Evolutionary conservation across 2,888 invertebrate genomes (phyloP).

Genomic region (Pharmacophagus antenor): DNA sequence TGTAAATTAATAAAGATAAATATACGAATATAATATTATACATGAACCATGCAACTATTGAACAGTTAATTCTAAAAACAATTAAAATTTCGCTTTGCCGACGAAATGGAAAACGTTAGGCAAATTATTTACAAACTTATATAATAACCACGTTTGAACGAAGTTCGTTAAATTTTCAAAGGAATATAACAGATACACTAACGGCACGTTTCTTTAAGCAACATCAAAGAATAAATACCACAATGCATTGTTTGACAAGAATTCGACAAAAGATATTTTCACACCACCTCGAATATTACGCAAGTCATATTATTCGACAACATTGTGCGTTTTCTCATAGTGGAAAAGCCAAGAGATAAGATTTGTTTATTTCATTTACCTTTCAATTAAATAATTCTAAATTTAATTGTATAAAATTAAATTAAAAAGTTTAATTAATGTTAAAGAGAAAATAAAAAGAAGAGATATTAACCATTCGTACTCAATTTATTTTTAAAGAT

Average conservation of each 20-base stretch:
- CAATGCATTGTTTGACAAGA: conserved; percentile 45
- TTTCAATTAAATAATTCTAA: too few species aligned
- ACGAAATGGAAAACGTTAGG: background rate
- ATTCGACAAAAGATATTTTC: conserved; percentile 44
- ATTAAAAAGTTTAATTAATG: too few species aligned
- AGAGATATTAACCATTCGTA: too few species aligned
- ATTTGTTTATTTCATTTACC: background rate
- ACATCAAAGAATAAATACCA: conserved; percentile 43
- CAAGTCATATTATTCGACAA: conserved; percentile 25
- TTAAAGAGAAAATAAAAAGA: too few species aligned
- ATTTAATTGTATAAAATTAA: too few species aligned
- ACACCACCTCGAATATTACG: conserved; percentile 31
- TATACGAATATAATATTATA: background rate
- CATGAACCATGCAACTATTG: too few species aligned
- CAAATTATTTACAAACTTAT: conserved; percentile 29
- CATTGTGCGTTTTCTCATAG: conserved; percentile 14
- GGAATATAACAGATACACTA: conserved; percentile 37
- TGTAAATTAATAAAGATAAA: background rate
- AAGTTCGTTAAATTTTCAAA: conserved; percentile 39
- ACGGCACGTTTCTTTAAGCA: conserved; percentile 24
- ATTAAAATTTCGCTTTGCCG: background rate
- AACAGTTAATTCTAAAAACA: too few species aligned
- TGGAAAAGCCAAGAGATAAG: background rate
- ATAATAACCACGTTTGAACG: conserved; percentile 39
- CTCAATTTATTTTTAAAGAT: too few species aligned